Evolutionary conservation across 1,140 invertebrate genomes (phyloP).

Genomic region (Drosophila repletoides): DNA sequence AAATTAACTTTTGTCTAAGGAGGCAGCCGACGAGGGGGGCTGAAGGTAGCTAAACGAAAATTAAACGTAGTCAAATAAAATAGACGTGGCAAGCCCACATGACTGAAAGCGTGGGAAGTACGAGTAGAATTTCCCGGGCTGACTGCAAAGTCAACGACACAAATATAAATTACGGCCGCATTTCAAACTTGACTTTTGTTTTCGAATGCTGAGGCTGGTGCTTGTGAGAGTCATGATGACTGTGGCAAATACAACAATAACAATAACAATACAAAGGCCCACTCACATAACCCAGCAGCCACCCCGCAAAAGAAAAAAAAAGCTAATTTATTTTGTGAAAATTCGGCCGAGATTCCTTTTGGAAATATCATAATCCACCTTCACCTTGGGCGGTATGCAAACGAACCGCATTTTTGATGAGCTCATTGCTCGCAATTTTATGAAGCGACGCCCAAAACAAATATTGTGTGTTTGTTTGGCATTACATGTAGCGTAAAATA

Average conservation of each 20-base stretch:
- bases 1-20: constrained; percentile 76
- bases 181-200: constrained; percentile 39
- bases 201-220: background rate
- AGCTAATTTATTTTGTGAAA: constrained; percentile 73
- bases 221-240: constrained; percentile 9
- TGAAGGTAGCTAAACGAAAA: constrained; percentile 41
- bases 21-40: background rate
- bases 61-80: constrained; percentile 61
- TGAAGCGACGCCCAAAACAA: constrained; percentile 42
- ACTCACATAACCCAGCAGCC: constrained; percentile 14
- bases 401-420: constrained; percentile 62
- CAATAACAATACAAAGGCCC: constrained; percentile 11
- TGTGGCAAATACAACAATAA: constrained; percentile 7
- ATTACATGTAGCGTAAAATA: constrained; percentile 54
- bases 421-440: constrained; percentile 64
- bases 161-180: constrained; percentile 44
- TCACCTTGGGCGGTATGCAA: constrained; percentile 34
- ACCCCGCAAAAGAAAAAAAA: no score
- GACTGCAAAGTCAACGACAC: constrained; percentile 25
- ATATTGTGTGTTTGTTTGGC: constrained; percentile 66
- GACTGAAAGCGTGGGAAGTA: background rate
- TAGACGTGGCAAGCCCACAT: constrained; percentile 36
- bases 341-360: constrained; percentile 62
- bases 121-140: background rate
- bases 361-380: constrained; percentile 55